These are phyloP conservation scores for Limnephilus rhombicus DNA, from an alignment of 2,888 invertebrate genomes.

Conservation along the genomic window DNA sequence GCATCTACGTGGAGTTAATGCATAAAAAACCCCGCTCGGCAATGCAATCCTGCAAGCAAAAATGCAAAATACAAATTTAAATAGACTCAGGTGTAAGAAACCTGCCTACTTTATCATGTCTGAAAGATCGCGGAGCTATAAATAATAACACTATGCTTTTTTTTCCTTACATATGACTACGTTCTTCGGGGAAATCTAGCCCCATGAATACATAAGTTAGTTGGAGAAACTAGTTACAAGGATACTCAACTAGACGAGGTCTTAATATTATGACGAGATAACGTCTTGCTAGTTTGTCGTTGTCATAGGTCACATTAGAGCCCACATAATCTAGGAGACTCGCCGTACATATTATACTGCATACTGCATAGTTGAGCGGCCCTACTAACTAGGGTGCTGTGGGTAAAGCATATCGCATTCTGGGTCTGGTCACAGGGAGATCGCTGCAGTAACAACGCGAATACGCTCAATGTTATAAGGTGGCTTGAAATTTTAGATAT, in stretches of 20 bases:
- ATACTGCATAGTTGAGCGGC: not conserved
- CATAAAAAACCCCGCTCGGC: no score
- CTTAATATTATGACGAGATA: conserved; percentile 38
- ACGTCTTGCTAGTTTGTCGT: conserved; percentile 42
- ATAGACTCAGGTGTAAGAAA: not conserved
- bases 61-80: not conserved
- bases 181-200: conserved; percentile 54
- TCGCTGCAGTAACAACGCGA: not conserved
- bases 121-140: conserved; percentile 2
- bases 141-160: conserved; percentile 29
- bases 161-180: conserved; percentile 28
- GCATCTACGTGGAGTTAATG: no score
- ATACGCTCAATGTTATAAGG: not conserved
- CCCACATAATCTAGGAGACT: conserved; percentile 5
- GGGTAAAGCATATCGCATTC: not conserved
- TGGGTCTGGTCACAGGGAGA: not conserved
- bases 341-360: not conserved
- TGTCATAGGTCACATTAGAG: conserved; percentile 49
- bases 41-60: not conserved
- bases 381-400: not conserved
- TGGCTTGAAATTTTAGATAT: not conserved
- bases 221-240: conserved; percentile 57
- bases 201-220: conserved; percentile 51
- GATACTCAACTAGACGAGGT: conserved; percentile 27
- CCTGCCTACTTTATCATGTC: not conserved